Evolutionary conservation across 2,797 vertebrate genomes (phyloP).

Genomic region (Anguilla megastoma): DNA sequence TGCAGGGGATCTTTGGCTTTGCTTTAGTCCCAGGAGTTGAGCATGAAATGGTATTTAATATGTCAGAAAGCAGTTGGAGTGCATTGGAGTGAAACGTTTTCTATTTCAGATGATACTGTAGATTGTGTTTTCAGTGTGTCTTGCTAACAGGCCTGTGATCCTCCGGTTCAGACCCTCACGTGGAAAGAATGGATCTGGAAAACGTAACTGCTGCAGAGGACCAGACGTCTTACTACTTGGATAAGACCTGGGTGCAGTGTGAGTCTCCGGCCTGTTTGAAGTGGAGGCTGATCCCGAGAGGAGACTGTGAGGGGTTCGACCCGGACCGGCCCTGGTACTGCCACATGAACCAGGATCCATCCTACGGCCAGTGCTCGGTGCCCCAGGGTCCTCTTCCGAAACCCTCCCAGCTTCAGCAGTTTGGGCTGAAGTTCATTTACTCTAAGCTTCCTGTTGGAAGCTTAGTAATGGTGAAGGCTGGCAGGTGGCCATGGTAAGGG

Average conservation of each 20-base stretch:
- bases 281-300: conserved; percentile 34
- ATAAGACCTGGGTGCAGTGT: conserved; percentile 40
- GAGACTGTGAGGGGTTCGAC: conserved; percentile 25
- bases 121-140: not conserved
- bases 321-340: conserved; percentile 38
- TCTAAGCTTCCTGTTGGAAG: conserved; percentile 39
- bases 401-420: conserved; percentile 17
- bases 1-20: not conserved
- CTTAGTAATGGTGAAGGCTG: conserved; percentile 42
- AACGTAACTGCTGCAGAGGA: conserved; percentile 9
- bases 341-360: conserved; percentile 43
- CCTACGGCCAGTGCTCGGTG: conserved; percentile 16
- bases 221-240: not conserved
- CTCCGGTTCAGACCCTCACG: not conserved
- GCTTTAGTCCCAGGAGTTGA: not conserved
- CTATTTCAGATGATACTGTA: not conserved
- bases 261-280: conserved; percentile 36
- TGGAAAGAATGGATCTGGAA: conserved; percentile 7
- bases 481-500: conserved; percentile 46
- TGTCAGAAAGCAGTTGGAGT: too few relatives aligned
- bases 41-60: too few relatives aligned
- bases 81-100: too few relatives aligned
- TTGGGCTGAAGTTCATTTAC: conserved; percentile 19
- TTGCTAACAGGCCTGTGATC: not conserved
- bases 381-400: conserved; percentile 17